A percentile compares a stretch with the other conserved stretches of the same genome.
These are phyloP conservation scores for Lysandra coridon DNA, from an alignment of 2,888 invertebrate species.

Conservation along the genomic window DNA sequence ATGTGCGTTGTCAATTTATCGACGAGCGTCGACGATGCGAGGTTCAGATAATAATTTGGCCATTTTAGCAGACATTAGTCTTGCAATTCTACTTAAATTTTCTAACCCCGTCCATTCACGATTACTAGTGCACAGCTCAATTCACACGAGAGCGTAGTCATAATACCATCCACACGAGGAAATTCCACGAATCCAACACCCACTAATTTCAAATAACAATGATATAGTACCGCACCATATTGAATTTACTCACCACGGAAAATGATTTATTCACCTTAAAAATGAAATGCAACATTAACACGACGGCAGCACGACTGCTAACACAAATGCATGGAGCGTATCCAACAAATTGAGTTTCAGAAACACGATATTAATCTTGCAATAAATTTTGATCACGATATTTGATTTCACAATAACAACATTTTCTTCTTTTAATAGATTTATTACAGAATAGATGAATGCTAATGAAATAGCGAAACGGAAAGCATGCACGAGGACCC, in stretches of 20 bases:
- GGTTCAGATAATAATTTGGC: constrained; percentile 29
- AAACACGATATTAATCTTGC: constrained; percentile 23
- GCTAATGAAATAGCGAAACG: constrained; percentile 57
- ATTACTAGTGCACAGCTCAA: constrained; percentile 74
- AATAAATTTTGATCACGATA: constrained; percentile 21
- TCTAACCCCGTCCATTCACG: constrained; percentile 69
- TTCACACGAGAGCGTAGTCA: neutral
- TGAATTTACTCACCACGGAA: constrained; percentile 25
- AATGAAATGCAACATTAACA: constrained; percentile 43
- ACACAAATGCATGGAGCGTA: constrained; percentile 65
- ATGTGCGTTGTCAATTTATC: neutral
- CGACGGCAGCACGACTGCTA: constrained; percentile 57
- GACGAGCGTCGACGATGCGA: neutral
- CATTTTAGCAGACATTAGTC: constrained; percentile 65
- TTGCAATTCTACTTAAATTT: constrained; percentile 68
- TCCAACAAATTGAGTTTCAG: constrained; percentile 11
- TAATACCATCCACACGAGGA: constrained; percentile 53
- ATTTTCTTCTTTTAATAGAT: constrained; percentile 43
- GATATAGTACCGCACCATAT: constrained; percentile 32
- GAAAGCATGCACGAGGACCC: constrained; percentile 64
- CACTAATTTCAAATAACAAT: constrained; percentile 50
- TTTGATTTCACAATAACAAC: constrained; percentile 25
- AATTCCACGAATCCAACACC: constrained; percentile 74
- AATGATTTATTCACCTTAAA: constrained; percentile 36
- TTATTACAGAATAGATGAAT: constrained; percentile 55